A percentile compares a stretch with the other conserved stretches of the same genome.
Evolutionary conservation across 1,140 invertebrate genomes (phyloP).

Genomic region (Leptopilina clavipes): DNA sequence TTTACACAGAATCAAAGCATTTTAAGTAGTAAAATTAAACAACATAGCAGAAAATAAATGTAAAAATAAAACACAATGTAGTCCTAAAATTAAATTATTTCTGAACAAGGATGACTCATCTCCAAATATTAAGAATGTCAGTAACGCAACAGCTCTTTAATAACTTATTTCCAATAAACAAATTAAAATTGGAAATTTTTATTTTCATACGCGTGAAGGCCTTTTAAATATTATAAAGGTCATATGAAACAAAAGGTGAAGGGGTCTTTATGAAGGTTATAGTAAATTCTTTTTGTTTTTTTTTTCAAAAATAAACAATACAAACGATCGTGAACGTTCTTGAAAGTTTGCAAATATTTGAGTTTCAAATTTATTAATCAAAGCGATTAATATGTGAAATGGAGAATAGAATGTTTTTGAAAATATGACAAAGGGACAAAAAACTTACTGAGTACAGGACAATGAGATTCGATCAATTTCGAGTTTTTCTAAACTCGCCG

Average conservation of each 20-base stretch:
- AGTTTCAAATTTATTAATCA: background rate
- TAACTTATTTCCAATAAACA: background rate
- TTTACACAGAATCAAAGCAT: background rate
- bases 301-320: background rate
- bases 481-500: constrained; percentile 70
- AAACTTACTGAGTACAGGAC: constrained; percentile 60
- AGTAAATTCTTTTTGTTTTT: constrained; percentile 32
- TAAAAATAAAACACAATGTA: no score
- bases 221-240: background rate
- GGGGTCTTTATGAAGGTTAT: constrained; percentile 21
- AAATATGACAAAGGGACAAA: constrained; percentile 9
- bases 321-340: background rate
- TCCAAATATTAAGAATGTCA: background rate
- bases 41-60: no score
- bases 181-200: background rate
- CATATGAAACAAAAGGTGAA: constrained; percentile 34
- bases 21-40: no score
- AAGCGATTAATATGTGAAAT: background rate
- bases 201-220: background rate
- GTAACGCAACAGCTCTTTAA: background rate
- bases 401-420: background rate
- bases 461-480: constrained; percentile 65
- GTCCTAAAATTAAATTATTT: background rate
- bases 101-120: background rate
- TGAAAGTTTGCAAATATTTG: background rate